These are phyloP conservation scores for Balearica regulorum DNA, from an alignment of 2,797 vertebrate species.

Conservation along the genomic window DNA sequence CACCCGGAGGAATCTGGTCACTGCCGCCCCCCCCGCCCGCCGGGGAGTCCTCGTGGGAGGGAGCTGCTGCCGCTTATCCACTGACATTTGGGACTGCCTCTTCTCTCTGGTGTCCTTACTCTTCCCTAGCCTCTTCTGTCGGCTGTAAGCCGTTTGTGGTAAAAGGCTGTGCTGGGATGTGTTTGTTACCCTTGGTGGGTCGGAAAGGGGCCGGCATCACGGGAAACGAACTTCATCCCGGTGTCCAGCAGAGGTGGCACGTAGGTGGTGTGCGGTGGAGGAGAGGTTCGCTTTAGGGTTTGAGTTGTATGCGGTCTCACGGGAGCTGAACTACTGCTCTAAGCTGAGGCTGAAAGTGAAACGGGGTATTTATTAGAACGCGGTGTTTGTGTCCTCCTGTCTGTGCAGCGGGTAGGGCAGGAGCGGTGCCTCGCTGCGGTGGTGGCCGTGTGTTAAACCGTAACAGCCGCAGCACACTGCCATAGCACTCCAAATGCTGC, in stretches of 20 bases:
- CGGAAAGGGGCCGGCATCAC: no score
- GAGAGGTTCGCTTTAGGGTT: rapidly evolving
- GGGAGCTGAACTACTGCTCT: neutral
- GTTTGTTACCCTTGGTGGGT: neutral
- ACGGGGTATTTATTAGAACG: rapidly evolving
- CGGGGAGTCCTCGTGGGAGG: neutral
- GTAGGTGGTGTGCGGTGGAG: rapidly evolving
- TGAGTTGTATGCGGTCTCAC: rapidly evolving
- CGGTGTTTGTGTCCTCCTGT: neutral
- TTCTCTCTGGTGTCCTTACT: neutral
- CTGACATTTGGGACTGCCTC: neutral
- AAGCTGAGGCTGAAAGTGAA: neutral
- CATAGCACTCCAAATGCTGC: rapidly evolving
- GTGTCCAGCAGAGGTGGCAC: rapidly evolving
- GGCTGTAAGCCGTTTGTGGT: neutral
- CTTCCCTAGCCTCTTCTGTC: neutral
- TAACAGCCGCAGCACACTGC: neutral
- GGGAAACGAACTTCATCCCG: rapidly evolving
- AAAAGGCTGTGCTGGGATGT: neutral
- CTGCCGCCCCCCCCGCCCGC: neutral
- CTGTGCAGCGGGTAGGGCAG: neutral
- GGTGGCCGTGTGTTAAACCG: neutral
- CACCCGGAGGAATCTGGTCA: neutral
- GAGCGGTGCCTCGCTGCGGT: neutral
- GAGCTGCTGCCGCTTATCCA: neutral